Evolutionary conservation across 2,888 invertebrate species (phyloP).

Genomic region (Cerastis rubricosa): DNA sequence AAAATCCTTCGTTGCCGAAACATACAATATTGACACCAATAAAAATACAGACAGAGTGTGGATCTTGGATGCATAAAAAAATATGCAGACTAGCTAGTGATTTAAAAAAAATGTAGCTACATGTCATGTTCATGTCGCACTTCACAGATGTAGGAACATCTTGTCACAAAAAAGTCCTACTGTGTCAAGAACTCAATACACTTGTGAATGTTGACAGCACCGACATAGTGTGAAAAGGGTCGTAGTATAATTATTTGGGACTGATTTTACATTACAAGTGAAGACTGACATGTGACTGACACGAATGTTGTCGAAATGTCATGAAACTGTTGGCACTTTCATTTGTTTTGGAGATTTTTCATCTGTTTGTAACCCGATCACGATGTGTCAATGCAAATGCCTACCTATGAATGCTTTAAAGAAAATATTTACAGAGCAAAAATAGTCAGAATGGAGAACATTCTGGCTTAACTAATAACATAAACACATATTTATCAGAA

Average conservation of each 20-base stretch:
- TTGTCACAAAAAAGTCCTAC: conserved; percentile 35
- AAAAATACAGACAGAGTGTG: background rate
- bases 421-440: background rate
- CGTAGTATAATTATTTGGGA: conserved; percentile 33
- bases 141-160: conserved; percentile 6
- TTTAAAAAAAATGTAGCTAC: conserved; percentile 27
- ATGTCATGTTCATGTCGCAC: too few relatives aligned
- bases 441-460: background rate
- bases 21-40: background rate
- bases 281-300: conserved; percentile 21
- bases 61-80: background rate
- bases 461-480: too few relatives aligned
- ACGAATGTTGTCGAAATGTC: background rate
- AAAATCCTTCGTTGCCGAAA: background rate
- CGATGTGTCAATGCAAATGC: background rate
- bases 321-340: background rate
- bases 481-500: background rate
- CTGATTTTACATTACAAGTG: conserved; percentile 28
- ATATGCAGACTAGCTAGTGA: background rate
- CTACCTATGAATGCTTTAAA: background rate
- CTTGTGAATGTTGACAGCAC: conserved; percentile 48
- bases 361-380: background rate
- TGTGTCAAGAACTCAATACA: conserved; percentile 24
- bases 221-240: conserved; percentile 41
- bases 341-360: conserved; percentile 2